phyloP scores from a whole-genome alignment of 2,113 vertebrate species.

The Albula glossodonta region DNA sequence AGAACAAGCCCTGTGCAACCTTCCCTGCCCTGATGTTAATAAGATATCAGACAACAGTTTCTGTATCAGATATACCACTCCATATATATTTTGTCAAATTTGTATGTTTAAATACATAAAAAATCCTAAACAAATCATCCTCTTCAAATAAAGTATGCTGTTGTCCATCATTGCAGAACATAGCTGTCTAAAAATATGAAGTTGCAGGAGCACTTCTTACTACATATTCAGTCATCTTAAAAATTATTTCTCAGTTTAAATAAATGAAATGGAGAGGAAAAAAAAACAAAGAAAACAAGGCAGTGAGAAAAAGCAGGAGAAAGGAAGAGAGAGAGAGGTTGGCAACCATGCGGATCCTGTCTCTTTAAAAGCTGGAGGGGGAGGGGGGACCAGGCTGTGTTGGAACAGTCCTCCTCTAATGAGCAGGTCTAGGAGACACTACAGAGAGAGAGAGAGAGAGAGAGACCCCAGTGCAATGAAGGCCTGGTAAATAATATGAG shows the following conservation, averaged over 20 bases:
- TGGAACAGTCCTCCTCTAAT: constrained; percentile 54
- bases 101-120: too few species aligned
- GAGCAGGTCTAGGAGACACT: constrained; percentile 64
- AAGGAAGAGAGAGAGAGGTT: constrained; percentile 17
- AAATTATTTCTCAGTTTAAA: not conserved
- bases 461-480: constrained; percentile 29
- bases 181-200: too few species aligned
- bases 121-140: not conserved
- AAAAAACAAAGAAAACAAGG: constrained; percentile 24
- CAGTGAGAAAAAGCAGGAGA: constrained; percentile 43
- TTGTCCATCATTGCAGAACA: too few species aligned
- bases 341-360: constrained; percentile 62
- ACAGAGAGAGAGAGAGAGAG: constrained; percentile 26
- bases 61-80: not conserved
- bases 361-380: constrained; percentile 68
- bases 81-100: too few species aligned
- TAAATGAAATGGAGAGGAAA: constrained; percentile 8
- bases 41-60: not conserved
- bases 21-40: not conserved
- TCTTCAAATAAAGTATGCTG: not conserved
- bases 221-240: too few species aligned
- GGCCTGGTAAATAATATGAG: constrained; percentile 41
- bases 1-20: not conserved
- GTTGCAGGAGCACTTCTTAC: too few species aligned
- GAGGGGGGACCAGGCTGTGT: constrained; percentile 45